phyloP scores from a whole-genome alignment of 2,113 vertebrate genomes.

The Ceuthmochares aereus region DNA sequence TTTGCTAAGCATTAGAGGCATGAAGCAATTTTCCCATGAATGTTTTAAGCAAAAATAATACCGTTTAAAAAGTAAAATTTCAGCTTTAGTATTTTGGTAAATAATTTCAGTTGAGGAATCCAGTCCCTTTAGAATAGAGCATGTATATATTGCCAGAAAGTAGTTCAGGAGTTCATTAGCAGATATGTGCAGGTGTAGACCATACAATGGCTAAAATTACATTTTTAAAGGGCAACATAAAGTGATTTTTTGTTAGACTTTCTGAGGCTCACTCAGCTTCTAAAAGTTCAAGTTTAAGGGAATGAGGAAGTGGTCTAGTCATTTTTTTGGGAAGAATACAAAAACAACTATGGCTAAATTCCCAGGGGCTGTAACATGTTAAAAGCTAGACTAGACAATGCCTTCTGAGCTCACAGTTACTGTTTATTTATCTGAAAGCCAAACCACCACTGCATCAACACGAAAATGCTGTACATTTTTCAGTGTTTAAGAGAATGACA shows the following conservation, averaged over 20 bases:
- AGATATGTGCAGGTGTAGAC: not conserved
- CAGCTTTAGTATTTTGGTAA: not conserved
- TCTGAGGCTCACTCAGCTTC: not conserved
- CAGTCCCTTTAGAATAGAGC: not conserved
- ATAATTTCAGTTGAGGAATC: not conserved
- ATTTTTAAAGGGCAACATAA: not conserved
- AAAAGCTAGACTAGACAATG: constrained; percentile 16
- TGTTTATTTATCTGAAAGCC: constrained; percentile 7
- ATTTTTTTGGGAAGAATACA: constrained; percentile 30
- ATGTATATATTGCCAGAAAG: not conserved
- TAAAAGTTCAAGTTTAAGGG: constrained; percentile 25
- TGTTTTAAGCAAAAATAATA: not conserved
- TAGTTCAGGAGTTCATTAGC: not conserved
- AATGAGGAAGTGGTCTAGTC: constrained; percentile 24
- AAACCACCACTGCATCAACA: not conserved
- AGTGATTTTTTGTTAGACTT: not conserved
- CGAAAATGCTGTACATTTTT: not conserved
- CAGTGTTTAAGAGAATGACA: not conserved
- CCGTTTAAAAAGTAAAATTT: not conserved
- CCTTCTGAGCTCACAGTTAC: not conserved
- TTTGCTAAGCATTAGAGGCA: not conserved
- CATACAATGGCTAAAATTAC: not conserved
- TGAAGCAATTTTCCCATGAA: not conserved
- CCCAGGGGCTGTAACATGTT: not conserved
- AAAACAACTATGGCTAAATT: constrained; percentile 44